Evolutionary conservation across 2,113 vertebrate genomes (phyloP).

Genomic region (Gnathonemus echidnorhynchus): DNA sequence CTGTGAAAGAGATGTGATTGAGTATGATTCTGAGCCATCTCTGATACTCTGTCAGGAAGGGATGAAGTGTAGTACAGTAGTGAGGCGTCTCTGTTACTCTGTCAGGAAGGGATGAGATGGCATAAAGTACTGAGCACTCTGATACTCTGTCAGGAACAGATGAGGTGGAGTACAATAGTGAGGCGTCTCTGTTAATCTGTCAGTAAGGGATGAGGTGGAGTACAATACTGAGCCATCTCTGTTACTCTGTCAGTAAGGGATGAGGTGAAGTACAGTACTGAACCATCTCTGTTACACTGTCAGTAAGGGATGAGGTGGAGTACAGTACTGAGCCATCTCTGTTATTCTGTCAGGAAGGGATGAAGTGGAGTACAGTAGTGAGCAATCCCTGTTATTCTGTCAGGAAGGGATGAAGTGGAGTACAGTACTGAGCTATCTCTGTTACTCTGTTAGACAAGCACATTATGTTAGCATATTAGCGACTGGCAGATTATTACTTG

Average conservation of each 20-base stretch:
- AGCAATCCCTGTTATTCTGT: not conserved
- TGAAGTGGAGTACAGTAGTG: constrained; percentile 9
- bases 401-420: too few relatives aligned
- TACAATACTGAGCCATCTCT: not conserved
- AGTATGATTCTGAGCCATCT: not conserved
- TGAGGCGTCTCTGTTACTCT: not conserved
- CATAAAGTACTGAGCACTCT: not conserved
- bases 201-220: not conserved
- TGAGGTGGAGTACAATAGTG: not conserved
- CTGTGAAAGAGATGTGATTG: not conserved
- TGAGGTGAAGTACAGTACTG: constrained; percentile 18
- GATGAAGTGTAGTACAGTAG: not conserved
- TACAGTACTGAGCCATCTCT: not conserved
- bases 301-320: not conserved
- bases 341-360: constrained; percentile 26
- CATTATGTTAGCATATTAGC: not conserved
- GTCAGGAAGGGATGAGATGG: not conserved
- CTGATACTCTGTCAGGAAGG: not conserved
- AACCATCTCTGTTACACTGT: constrained; percentile 16
- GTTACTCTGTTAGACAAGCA: not conserved
- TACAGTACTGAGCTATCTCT: not conserved
- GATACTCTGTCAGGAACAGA: not conserved
- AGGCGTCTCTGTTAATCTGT: not conserved
- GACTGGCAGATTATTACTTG: not conserved
- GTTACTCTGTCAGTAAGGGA: constrained; percentile 37